These are phyloP conservation scores for Drosophila paulistorum DNA, from an alignment of 1,140 invertebrate genomes.

Conservation along the genomic window DNA sequence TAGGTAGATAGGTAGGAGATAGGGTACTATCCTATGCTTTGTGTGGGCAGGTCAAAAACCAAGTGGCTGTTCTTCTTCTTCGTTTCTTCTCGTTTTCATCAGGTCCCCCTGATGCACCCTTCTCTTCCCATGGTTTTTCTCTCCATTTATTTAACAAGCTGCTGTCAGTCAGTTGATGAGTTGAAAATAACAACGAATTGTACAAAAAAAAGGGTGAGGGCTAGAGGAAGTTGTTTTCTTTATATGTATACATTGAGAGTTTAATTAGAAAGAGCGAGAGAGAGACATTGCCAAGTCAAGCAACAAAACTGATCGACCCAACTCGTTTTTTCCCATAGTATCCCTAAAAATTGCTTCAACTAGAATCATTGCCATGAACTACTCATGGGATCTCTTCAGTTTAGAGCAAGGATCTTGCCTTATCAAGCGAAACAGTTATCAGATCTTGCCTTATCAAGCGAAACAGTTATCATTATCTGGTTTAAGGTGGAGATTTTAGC, in stretches of 20 bases:
- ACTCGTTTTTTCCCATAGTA: too few species aligned
- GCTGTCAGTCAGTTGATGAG: slow-evolving; percentile 13
- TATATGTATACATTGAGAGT: background rate
- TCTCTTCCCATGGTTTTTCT: background rate
- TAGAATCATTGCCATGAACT: too few species aligned
- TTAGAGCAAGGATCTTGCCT: too few species aligned
- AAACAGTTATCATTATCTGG: too few species aligned
- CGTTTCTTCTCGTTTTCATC: background rate
- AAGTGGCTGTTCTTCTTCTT: slow-evolving; percentile 1
- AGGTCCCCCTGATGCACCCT: too few species aligned
- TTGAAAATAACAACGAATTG: background rate
- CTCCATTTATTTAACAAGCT: background rate
- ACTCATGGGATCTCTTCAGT: too few species aligned
- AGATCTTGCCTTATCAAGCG: too few species aligned
- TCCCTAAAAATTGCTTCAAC: too few species aligned
- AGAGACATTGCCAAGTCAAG: background rate
- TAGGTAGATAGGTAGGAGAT: slow-evolving; percentile 2
- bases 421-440: too few species aligned
- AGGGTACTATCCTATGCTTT: background rate
- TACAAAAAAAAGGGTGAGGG: background rate
- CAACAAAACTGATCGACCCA: background rate
- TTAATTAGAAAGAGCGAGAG: background rate
- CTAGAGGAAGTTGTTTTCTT: slow-evolving; percentile 2
- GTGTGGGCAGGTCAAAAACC: slow-evolving; percentile 19
- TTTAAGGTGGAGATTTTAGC: too few species aligned